phyloP scores from a whole-genome alignment of 1,140 invertebrate genomes.

The Magallana angulata region DNA sequence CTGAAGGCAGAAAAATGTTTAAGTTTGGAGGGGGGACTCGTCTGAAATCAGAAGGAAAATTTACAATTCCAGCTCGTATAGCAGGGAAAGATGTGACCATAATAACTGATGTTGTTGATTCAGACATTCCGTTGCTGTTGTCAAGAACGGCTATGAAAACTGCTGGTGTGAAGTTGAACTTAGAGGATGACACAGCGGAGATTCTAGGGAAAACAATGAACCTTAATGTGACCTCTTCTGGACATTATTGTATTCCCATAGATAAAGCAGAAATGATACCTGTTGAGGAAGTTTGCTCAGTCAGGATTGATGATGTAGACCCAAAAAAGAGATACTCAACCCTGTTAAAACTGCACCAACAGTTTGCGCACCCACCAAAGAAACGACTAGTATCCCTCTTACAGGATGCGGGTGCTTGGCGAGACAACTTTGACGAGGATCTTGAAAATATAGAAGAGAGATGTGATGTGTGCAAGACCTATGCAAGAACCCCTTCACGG shows the following conservation, averaged over 20 bases:
- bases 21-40: constrained; percentile 59
- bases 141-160: constrained; percentile 52
- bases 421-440: constrained; percentile 19
- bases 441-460: constrained; percentile 44
- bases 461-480: constrained; percentile 58
- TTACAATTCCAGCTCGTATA: constrained; percentile 36
- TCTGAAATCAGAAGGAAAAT: constrained; percentile 47
- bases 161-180: constrained; percentile 54
- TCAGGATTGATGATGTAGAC: constrained; percentile 25
- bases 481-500: constrained; percentile 51
- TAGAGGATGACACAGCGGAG: constrained; percentile 53
- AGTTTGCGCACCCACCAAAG: constrained; percentile 46
- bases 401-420: constrained; percentile 28
- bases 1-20: constrained; percentile 49
- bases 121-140: constrained; percentile 56
- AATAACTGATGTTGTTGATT: constrained; percentile 57
- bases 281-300: constrained; percentile 32
- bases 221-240: constrained; percentile 50
- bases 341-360: constrained; percentile 40
- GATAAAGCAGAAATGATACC: constrained; percentile 11
- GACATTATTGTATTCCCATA: constrained; percentile 49
- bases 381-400: constrained; percentile 38
- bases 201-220: constrained; percentile 47
- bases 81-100: constrained; percentile 47
- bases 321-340: not conserved